Evolutionary conservation across 2,797 vertebrate genomes (phyloP).

Genomic region (Psittacula echo): DNA sequence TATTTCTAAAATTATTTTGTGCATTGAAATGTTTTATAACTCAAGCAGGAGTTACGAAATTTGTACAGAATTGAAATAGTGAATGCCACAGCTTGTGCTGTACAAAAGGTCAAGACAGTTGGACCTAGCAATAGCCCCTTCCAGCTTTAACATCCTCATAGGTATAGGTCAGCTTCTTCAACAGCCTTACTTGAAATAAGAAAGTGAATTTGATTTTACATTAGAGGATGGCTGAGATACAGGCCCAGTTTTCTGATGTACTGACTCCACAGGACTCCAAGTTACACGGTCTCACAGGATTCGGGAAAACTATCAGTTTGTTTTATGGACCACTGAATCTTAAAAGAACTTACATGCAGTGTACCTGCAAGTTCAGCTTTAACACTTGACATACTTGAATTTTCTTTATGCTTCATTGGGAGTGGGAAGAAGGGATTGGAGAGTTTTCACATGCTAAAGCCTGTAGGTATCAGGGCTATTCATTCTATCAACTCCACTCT

Average conservation of each 20-base stretch:
- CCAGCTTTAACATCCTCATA: background rate
- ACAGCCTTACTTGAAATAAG: background rate
- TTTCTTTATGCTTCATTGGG: background rate
- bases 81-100: background rate
- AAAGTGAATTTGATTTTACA: background rate
- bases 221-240: background rate
- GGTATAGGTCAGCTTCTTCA: background rate
- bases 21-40: background rate
- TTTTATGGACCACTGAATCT: background rate
- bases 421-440: background rate
- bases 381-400: background rate
- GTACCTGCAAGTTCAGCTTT: background rate
- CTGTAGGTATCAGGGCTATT: background rate
- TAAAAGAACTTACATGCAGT: background rate
- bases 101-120: background rate
- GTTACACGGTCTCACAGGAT: background rate
- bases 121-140: background rate
- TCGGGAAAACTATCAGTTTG: background rate
- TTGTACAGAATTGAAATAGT: background rate
- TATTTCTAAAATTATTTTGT: background rate
- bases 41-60: background rate
- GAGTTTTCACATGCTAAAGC: background rate
- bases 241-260: rapidly evolving
- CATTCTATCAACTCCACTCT: background rate
- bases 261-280: background rate